These are phyloP conservation scores for Aphelinus atriplicis DNA, from an alignment of 1,140 invertebrate species.

Conservation along the genomic window DNA sequence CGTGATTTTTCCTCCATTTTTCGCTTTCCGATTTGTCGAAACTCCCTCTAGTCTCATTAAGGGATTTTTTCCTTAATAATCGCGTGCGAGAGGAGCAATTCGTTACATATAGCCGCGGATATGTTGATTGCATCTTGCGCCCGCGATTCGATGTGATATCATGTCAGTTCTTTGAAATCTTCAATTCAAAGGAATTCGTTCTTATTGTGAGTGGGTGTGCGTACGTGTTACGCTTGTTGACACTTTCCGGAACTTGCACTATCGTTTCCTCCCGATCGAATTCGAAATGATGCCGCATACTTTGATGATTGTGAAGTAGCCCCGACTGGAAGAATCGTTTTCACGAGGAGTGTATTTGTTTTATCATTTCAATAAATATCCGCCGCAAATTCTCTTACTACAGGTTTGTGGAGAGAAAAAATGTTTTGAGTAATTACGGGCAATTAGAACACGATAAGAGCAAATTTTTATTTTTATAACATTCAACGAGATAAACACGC, in stretches of 20 bases:
- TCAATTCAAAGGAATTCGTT: conserved; percentile 10
- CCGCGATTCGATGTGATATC: background rate
- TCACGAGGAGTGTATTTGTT: no score
- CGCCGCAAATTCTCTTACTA: no score
- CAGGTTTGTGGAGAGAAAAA: no score
- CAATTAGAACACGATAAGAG: no score
- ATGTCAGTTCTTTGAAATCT: conserved; percentile 31
- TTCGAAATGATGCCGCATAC: no score
- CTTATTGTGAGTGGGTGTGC: background rate
- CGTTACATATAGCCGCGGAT: no score
- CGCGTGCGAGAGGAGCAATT: background rate
- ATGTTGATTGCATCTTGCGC: conserved; percentile 5
- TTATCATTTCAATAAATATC: no score
- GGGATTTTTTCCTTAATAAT: background rate
- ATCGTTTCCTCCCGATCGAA: background rate
- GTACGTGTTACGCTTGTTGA: background rate
- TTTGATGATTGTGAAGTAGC: no score
- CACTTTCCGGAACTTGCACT: background rate
- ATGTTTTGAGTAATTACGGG: no score
- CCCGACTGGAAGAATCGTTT: no score
- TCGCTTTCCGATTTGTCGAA: background rate
- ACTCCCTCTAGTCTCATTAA: background rate
- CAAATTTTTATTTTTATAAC: no score
- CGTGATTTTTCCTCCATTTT: background rate
- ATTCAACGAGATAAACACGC: no score